These are phyloP conservation scores for Aphidius ervi DNA, from an alignment of 1,140 invertebrate genomes.

Conservation along the genomic window DNA sequence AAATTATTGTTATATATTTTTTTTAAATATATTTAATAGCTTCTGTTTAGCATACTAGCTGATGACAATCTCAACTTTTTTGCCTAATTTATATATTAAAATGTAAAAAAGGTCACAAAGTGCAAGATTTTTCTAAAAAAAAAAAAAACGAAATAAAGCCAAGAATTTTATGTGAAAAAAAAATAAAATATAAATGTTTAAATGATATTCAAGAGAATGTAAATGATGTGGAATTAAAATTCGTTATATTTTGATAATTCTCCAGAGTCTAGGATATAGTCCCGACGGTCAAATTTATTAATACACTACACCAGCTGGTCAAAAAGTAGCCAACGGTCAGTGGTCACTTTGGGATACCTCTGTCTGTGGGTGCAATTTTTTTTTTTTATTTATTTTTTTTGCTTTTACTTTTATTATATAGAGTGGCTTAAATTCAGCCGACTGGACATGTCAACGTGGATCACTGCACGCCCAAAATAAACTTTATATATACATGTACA, in stretches of 20 bases:
- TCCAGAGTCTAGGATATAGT: neutral
- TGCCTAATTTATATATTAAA: constrained; percentile 32
- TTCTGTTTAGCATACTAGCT: no score
- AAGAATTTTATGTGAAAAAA: constrained; percentile 22
- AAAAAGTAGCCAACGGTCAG: constrained; percentile 9
- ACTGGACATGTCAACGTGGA: constrained; percentile 37
- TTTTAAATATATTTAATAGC: no score
- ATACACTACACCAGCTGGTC: constrained; percentile 26
- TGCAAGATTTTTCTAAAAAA: constrained; percentile 5
- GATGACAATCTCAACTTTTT: constrained; percentile 18
- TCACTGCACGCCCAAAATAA: constrained; percentile 42
- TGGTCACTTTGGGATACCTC: constrained; percentile 16
- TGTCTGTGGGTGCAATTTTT: constrained; percentile 25
- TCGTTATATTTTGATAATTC: neutral
- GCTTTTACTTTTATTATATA: constrained; percentile 16
- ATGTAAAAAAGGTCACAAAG: constrained; percentile 28
- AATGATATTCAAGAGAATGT: constrained; percentile 9
- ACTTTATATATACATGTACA: constrained; percentile 8
- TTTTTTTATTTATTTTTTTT: neutral
- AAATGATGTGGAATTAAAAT: no score
- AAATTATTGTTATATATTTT: no score
- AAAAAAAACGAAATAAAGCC: neutral
- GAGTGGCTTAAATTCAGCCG: constrained; percentile 15
- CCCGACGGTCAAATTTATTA: constrained; percentile 29
- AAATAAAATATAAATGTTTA: constrained; percentile 17